These are phyloP conservation scores for Symphodus melops DNA, from an alignment of 2,113 vertebrate species.

Conservation along the genomic window DNA sequence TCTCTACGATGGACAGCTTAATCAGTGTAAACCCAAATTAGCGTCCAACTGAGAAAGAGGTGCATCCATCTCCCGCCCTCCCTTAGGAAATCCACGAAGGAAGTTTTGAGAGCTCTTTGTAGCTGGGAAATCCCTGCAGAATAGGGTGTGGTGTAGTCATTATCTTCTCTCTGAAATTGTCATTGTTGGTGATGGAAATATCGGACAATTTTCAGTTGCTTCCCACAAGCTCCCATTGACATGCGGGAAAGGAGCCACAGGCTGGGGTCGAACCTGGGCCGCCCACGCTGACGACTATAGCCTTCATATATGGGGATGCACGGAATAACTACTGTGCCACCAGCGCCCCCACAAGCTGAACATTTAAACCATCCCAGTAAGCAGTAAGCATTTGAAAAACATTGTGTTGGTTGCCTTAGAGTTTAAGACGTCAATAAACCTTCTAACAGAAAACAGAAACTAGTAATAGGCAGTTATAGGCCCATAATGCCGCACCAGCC, in stretches of 20 bases:
- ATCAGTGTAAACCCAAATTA: conserved; percentile 78
- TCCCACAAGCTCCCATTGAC: too few relatives aligned
- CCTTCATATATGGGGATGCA: too few relatives aligned
- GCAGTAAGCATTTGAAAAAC: neutral
- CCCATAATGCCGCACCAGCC: too few relatives aligned
- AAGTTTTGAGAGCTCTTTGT: conserved; percentile 48
- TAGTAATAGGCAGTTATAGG: neutral
- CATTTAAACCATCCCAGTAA: neutral
- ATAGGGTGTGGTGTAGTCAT: neutral
- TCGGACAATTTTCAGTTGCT: neutral
- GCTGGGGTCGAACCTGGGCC: too few relatives aligned
- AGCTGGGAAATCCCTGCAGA: conserved; percentile 52
- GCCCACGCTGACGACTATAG: too few relatives aligned
- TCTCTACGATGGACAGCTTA: conserved; percentile 72
- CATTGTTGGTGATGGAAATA: conserved; percentile 5
- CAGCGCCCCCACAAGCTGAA: neutral
- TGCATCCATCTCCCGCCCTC: conserved; percentile 28
- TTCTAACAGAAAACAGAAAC: neutral
- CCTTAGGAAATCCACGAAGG: conserved; percentile 31
- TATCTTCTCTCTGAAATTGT: conserved; percentile 29
- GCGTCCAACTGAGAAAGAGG: conserved; percentile 47
- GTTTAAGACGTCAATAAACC: neutral
- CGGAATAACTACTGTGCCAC: too few relatives aligned
- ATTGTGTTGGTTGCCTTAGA: neutral
- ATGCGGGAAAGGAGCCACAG: too few relatives aligned